Evolutionary conservation across 1,140 invertebrate genomes (phyloP).

Genomic region (Drosophila willistoni): DNA sequence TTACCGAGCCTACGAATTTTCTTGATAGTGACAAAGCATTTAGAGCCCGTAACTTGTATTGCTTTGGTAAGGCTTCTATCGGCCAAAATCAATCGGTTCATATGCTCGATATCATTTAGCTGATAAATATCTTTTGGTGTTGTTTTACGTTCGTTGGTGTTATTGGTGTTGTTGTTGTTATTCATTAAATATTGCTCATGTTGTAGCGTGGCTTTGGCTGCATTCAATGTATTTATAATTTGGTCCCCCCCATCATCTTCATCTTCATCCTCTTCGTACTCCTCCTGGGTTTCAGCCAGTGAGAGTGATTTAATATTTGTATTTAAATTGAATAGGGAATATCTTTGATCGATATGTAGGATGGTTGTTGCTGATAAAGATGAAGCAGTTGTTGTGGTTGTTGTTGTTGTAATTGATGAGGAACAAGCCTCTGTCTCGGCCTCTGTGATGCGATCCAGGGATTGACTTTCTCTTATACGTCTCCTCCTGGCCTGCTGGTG

Average conservation of each 20-base stretch:
- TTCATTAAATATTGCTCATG: constrained; percentile 73
- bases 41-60: constrained; percentile 81
- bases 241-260: constrained; percentile 71
- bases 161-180: constrained; percentile 50
- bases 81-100: constrained; percentile 80
- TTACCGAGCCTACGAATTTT: constrained; percentile 86
- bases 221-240: constrained; percentile 73
- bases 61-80: constrained; percentile 83
- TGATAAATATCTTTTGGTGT: constrained; percentile 82
- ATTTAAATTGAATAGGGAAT: constrained; percentile 71
- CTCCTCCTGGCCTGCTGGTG: constrained; percentile 77
- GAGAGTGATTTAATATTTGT: constrained; percentile 66
- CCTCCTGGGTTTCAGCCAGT: constrained; percentile 74
- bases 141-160: constrained; percentile 71
- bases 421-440: constrained; percentile 70
- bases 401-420: constrained; percentile 7
- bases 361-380: constrained; percentile 26
- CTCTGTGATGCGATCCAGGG: constrained; percentile 91
- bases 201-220: constrained; percentile 75
- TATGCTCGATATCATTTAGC: constrained; percentile 80
- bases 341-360: constrained; percentile 73
- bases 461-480: constrained; percentile 90
- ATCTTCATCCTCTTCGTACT: constrained; percentile 65
- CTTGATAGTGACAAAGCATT: constrained; percentile 83
- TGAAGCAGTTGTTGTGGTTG: no score